Percentiles rank a stretch among this genome's conserved stretches.
phyloP scores from a whole-genome alignment of 1,140 invertebrate genomes.

The Nebria ingens region DNA sequence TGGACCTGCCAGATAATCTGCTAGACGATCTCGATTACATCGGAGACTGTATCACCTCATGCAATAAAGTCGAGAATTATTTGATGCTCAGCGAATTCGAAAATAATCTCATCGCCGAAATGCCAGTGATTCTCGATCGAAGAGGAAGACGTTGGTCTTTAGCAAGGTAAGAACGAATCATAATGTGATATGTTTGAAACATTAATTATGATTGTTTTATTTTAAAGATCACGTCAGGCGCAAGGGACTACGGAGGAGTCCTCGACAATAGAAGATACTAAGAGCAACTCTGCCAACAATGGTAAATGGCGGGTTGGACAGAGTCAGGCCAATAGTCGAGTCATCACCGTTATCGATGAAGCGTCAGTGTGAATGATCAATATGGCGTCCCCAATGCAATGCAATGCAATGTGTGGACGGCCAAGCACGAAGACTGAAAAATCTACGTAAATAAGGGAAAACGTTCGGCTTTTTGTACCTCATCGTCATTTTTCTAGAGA shows the following conservation, averaged over 20 bases:
- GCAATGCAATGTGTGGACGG: neutral
- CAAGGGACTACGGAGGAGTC: constrained; percentile 21
- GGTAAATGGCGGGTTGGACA: constrained; percentile 17
- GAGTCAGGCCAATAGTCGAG: constrained; percentile 36
- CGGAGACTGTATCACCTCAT: constrained; percentile 77
- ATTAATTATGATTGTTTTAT: neutral
- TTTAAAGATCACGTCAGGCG: constrained; percentile 20
- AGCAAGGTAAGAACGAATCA: constrained; percentile 34
- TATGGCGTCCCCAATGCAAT: too few species aligned
- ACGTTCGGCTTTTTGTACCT: neutral
- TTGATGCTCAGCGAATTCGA: constrained; percentile 80
- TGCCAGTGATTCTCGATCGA: constrained; percentile 58
- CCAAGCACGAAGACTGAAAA: neutral
- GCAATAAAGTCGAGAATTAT: constrained; percentile 81
- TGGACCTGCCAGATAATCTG: constrained; percentile 72
- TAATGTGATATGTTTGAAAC: neutral
- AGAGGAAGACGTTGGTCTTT: constrained; percentile 59
- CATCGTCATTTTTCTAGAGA: neutral
- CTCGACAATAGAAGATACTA: constrained; percentile 13
- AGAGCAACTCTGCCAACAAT: constrained; percentile 11
- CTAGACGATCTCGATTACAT: constrained; percentile 72
- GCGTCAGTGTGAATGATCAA: constrained; percentile 46
- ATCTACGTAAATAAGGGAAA: neutral
- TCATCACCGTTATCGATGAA: constrained; percentile 66
- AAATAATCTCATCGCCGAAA: constrained; percentile 71